Base-by-base conservation (phyloP, 2,888 invertebrate genomes). In the Callimorpha dominula region DNA sequence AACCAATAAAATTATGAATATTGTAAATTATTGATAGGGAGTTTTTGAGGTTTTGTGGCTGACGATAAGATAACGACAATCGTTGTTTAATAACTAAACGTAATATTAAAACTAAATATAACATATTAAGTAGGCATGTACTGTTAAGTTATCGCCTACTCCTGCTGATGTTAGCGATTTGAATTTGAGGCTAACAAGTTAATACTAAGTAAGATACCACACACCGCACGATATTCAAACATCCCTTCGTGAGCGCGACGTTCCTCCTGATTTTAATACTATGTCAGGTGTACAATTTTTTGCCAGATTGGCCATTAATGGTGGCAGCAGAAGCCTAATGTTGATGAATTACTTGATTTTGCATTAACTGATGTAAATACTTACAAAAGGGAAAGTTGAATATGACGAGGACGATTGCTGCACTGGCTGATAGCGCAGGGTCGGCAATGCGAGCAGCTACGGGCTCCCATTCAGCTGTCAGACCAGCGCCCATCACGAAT, bases 371-470 rank as follows among this genome's bases (percentile, higher is more conserved):
- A 31, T 14, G 14, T 43, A 57, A 52, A 65, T 74, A 90, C 95
- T 92, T 88, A 95, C 98, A 97, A 91, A 98, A 98, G 0, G 98
- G 98, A 91, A 97, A 98, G 87, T 98, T 98, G 66, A 98, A 95
- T 17, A 96, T 92, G 79, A 98, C 96, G 60, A 98, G 95, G 1
- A 97, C 91, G 5, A 97, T 90, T 64, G 98, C 97, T 0, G 98
- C 97, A 74, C 97, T 91, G 63, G 98, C 97, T 0, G 98, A 97
- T 50, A 98, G 94, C 3, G 97, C 93, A 0, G 98, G 98, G 90
- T 98, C 98, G 0, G 97, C 97, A 73, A 97, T 94, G 69, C 96
- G 89, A 0, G 95, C 89, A 0, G 91, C 92, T 0, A 87, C 80
- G 0, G 94, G 92, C 81, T 94, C 95, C 95, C 95, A 95, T 80